Conservation (phyloP, 2,888 invertebrate genomes). For the Eustalomyia histrio region DNA sequence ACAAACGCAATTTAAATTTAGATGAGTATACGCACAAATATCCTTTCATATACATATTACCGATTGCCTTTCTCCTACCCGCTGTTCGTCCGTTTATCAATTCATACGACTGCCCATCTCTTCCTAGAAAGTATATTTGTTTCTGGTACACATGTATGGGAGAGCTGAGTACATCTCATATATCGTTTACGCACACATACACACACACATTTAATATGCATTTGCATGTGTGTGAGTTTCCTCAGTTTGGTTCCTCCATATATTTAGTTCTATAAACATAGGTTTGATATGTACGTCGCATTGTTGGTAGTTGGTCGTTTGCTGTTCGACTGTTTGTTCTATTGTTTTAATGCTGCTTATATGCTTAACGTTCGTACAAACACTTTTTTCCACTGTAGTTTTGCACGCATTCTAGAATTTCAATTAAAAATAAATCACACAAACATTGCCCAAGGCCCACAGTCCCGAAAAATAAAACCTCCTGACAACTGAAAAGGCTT, state of each 20-base stretch:
- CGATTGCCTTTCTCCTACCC: constrained; percentile 43
- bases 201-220: constrained; percentile 5
- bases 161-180: constrained; percentile 42
- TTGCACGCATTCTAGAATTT: constrained; percentile 79
- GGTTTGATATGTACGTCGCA: constrained; percentile 41
- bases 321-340: constrained; percentile 53
- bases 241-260: constrained; percentile 59
- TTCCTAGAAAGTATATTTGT: constrained; percentile 13
- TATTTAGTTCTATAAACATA: constrained; percentile 25
- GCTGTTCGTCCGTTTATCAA: constrained; percentile 19
- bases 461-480: constrained; percentile 60
- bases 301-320: constrained; percentile 45
- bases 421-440: constrained; percentile 80
- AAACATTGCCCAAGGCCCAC: constrained; percentile 66
- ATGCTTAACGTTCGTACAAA: constrained; percentile 54
- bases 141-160: constrained; percentile 16
- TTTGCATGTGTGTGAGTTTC: constrained; percentile 44
- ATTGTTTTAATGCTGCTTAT: constrained; percentile 65
- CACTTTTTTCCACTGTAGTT: constrained; percentile 60
- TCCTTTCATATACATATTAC: constrained; percentile 50
- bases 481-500: constrained; percentile 65
- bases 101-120: not conserved
- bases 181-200: constrained; percentile 47
- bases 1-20: constrained; percentile 65
- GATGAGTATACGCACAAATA: constrained; percentile 49